Base-by-base conservation (phyloP, 2,888 invertebrate genomes). In the Smittia sp. region DNA sequence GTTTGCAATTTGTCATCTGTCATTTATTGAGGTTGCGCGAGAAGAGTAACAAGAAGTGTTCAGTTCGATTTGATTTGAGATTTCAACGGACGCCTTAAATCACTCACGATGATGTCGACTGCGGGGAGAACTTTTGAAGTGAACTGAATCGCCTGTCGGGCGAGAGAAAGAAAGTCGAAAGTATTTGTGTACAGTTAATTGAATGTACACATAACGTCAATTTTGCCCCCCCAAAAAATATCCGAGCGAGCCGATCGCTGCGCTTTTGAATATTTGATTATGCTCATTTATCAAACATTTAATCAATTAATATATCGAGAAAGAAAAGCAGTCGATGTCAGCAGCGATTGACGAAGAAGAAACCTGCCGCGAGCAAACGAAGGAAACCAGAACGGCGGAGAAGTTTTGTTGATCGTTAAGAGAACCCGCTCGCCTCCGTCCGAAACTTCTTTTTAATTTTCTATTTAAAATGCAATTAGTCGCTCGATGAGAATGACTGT, bases 381-480 rank as follows among this genome's bases (percentile, higher is more conserved):
- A 46, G 15, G 46, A 46, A 46, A 46, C 9, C 9, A 32, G 32
- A 32, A 32, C 32, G 32, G n/a, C n/a, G n/a, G n/a, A n/a, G n/a
- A n/a, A n/a, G n/a, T n/a, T n/a, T n/a, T n/a, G n/a, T n/a, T n/a
- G n/a, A n/a, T 32, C 9, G 32, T 32, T 32, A 3, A 52, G 52
- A 22, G 18, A 58, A 18, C 58, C 20, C 58, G 58, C 58, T 46
- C 46, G 46, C 46, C 11, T 32, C 11, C 46, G 46, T 46, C 46
- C 46, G 11, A 46, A 46, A 46, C 46, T n/a, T 46, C 46, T 2
- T 9, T 46, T 46, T 46, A 46, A 46, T 46, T 58, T 13, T 15
- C 58, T 4, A 58, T 58, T 58, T 58, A 58, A 58, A 58, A 58
- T 18, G 58, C 58, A 58, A 58, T 58, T 58, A 58, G 58, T 58